Conservation (phyloP, 2,797 vertebrate genomes). For the Danio kyathit region DNA sequence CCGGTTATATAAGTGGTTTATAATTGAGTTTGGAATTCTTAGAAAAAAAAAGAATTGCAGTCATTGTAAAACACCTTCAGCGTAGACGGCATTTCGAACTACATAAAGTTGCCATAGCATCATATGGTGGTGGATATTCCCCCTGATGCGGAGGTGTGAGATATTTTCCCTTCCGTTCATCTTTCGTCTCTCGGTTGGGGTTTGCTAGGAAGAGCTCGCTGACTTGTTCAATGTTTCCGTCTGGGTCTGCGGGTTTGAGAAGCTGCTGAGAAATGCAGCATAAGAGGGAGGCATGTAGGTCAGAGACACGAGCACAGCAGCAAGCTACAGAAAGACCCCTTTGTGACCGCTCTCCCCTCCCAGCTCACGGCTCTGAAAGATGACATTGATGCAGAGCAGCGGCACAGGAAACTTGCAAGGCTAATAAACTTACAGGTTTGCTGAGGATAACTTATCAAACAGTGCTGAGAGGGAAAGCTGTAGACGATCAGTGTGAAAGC, state of each 20-base stretch:
- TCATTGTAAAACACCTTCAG: neutral
- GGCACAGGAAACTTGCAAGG: conserved; percentile 68
- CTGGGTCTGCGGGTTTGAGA: conserved; percentile 68
- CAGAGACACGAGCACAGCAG: conserved; percentile 64
- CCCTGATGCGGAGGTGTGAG: neutral
- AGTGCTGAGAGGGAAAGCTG: conserved; percentile 43
- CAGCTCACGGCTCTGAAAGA: conserved; percentile 72
- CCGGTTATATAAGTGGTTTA: neutral
- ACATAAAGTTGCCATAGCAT: conserved; percentile 2
- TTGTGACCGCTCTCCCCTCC: conserved; percentile 70
- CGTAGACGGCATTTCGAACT: neutral
- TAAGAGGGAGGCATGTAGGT: conserved; percentile 64
- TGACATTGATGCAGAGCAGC: conserved; percentile 77
- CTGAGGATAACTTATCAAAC: conserved; percentile 64
- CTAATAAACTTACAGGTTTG: conserved; percentile 63
- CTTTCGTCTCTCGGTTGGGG: conserved; percentile 18
- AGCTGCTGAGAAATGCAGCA: conserved; percentile 52
- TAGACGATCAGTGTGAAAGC: conserved; percentile 18
- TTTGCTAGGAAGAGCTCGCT: conserved; percentile 38
- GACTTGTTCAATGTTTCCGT: conserved; percentile 61
- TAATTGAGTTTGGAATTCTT: neutral
- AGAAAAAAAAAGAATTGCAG: neutral
- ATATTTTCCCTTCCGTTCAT: conserved; percentile 43
- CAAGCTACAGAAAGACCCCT: conserved; percentile 75
- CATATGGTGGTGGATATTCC: neutral